phyloP scores from a whole-genome alignment of 2,888 invertebrate genomes.

The Polyommatus iphigenia region DNA sequence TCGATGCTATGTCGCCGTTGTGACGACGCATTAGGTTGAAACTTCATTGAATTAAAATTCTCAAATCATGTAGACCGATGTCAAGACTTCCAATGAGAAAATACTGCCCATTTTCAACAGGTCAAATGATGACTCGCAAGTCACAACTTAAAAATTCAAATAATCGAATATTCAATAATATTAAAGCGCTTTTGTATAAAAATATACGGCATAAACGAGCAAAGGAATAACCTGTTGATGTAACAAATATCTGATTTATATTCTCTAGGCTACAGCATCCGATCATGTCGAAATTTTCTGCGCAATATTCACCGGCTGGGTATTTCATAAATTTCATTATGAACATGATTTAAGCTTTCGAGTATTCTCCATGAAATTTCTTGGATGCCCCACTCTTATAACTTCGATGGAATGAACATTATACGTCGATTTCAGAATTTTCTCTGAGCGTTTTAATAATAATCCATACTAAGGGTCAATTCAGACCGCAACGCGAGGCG shows the following conservation, averaged over 20 bases:
- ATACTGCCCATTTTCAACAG: too few species aligned
- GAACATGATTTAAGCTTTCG: conserved; percentile 4
- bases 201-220: not conserved
- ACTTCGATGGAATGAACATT: not conserved
- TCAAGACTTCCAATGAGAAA: too few species aligned
- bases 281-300: conserved; percentile 20
- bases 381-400: conserved; percentile 20
- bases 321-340: conserved; percentile 27
- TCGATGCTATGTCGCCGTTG: too few species aligned
- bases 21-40: too few species aligned
- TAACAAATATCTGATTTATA: not conserved
- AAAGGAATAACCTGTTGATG: not conserved
- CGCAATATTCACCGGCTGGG: conserved; percentile 16
- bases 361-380: conserved; percentile 7
- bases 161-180: too few species aligned
- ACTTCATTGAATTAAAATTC: too few species aligned
- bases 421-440: not conserved
- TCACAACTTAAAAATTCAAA: too few species aligned
- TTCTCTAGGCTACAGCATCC: not conserved
- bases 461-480: not conserved
- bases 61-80: too few species aligned
- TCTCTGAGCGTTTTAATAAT: not conserved
- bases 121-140: too few species aligned
- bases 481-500: too few species aligned
- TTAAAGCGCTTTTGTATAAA: not conserved